Evolutionary conservation across 2,113 vertebrate species (phyloP), one percentile per base, ranked within the genome.

Genomic region (Pipra filicauda): DNA sequence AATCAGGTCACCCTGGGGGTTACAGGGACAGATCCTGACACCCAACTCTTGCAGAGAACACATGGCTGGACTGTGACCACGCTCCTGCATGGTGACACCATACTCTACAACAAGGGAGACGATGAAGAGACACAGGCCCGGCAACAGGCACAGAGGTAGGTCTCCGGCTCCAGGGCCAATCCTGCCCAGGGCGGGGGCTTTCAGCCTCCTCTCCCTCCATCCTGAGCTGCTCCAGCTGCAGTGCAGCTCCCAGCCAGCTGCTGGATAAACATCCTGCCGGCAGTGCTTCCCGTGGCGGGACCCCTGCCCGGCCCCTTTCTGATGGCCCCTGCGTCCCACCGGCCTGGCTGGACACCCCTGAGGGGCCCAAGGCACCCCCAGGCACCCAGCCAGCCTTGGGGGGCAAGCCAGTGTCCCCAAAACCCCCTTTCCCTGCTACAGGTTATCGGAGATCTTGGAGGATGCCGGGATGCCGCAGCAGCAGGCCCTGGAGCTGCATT

Each of bases 401-500:
- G 49, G 4, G 41, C 12, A 48, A 80, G 23, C 8, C 20, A 19
- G 33, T 7, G 1, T 20, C 39, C 20, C 48, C 4, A 18, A 58
- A 72, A 37, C 14, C 11, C 12, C 17, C 22, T 73, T 75, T 90
- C 12, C 9, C 8, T 71, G 54, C 71, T 41, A 37, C n/a, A 97
- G 97, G 48, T 97, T 99, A 91, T 98, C 98, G 7, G 97, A 98
- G 21, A 98, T 9, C 52, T 97, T 94, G 97, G 97, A 85, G 76
- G 21, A 86, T 79, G 39, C 10, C 2, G 72, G 92, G 19, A 95
- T 97, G 44, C 94, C 70, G 4, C 77, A 89, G 59, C 95, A 49
- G 86, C 95, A 67, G 78, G 93, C 98, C 81, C 95, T 99, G 95
- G 98, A 98, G 52, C 77, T 99, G 76, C 52, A 66, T 3, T 92